phyloP scores from a whole-genome alignment of 2,797 vertebrate genomes.

The Anas flavirostris region DNA sequence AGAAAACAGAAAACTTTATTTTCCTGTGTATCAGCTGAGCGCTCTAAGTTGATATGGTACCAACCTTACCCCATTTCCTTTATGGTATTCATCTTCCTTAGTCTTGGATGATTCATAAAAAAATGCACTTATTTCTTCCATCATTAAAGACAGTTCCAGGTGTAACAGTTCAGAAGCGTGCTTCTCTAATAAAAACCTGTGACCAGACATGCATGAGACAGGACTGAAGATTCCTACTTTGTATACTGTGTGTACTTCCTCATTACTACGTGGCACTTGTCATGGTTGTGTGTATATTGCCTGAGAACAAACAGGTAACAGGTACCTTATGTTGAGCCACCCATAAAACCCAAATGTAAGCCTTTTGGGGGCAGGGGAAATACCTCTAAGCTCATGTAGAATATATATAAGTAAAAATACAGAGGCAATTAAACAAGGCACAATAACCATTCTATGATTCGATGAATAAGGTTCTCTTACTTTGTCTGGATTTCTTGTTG shows the following conservation, averaged over 20 bases:
- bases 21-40: neutral
- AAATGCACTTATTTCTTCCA: slow-evolving; percentile 34
- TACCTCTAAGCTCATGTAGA: neutral
- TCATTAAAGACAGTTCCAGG: slow-evolving; percentile 45
- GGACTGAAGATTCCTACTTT: fast-evolving
- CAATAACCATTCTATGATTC: too few relatives aligned
- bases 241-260: fast-evolving
- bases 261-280: fast-evolving
- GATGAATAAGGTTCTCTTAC: neutral
- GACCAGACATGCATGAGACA: neutral
- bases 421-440: neutral
- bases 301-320: neutral
- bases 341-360: neutral
- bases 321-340: neutral
- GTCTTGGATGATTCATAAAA: neutral
- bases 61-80: neutral
- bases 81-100: neutral
- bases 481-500: neutral
- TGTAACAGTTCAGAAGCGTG: slow-evolving; percentile 57
- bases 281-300: too few relatives aligned
- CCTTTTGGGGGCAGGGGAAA: neutral
- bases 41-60: fast-evolving
- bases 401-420: fast-evolving
- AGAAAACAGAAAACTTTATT: neutral
- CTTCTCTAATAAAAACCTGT: slow-evolving; percentile 62